Evolutionary conservation across 1,140 invertebrate species (phyloP).

Genomic region (Diprion similis): DNA sequence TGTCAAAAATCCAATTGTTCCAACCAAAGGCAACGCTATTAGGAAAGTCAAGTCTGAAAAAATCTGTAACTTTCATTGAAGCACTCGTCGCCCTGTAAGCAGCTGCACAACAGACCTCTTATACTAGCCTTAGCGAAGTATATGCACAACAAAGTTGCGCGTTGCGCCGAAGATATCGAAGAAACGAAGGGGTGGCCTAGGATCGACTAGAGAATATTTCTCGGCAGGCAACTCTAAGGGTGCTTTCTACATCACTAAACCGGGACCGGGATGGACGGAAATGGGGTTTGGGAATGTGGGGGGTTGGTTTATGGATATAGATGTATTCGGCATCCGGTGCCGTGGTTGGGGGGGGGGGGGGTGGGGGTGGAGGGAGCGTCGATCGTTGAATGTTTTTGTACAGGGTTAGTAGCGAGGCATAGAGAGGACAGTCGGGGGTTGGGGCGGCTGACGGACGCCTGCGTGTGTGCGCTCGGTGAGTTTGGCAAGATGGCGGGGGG

Average conservation of each 20-base stretch:
- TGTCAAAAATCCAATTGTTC: no score
- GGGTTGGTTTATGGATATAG: neutral
- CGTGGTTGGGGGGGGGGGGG: neutral
- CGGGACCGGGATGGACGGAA: neutral
- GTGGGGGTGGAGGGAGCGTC: conserved; percentile 29
- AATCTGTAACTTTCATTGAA: no score
- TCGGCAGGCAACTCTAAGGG: neutral
- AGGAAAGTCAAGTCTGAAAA: no score
- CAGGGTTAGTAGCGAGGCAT: conserved; percentile 32
- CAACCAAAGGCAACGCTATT: no score
- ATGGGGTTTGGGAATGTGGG: no score
- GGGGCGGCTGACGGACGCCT: neutral
- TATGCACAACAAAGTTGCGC: no score
- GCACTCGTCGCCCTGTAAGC: no score
- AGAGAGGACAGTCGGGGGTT: conserved; percentile 23
- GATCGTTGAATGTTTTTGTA: conserved; percentile 38
- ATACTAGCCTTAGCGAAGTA: no score
- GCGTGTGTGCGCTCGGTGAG: neutral
- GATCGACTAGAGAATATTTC: neutral
- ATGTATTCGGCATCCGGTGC: no score
- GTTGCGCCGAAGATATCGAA: no score
- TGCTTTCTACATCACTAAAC: neutral
- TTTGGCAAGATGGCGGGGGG: conserved; percentile 42
- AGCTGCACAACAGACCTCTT: no score
- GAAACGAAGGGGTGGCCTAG: no score